A percentile compares a stretch with the other conserved stretches of the same genome.
Conservation (phyloP, 2,888 invertebrate genomes). For the Adelognathus sp. region DNA sequence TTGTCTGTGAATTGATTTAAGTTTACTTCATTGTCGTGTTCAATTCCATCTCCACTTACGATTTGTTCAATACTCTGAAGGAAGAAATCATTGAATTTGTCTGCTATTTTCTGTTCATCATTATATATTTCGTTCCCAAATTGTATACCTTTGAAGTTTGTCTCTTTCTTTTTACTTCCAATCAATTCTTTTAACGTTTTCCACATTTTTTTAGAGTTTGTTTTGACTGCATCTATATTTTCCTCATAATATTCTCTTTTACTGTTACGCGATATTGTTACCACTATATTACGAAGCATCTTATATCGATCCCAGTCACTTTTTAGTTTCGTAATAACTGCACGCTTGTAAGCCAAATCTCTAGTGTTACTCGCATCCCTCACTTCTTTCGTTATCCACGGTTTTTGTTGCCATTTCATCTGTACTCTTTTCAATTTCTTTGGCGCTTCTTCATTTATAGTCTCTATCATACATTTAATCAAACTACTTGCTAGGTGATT, state of each 20-base stretch:
- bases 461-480: not conserved
- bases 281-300: not conserved
- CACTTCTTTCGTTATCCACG: constrained; percentile 22
- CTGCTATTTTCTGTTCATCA: constrained; percentile 10
- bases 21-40: not conserved
- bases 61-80: constrained; percentile 7
- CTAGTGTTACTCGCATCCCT: not conserved
- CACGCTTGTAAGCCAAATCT: constrained; percentile 12
- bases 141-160: not conserved
- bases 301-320: constrained; percentile 10
- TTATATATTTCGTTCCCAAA: not conserved
- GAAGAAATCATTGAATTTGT: constrained; percentile 30
- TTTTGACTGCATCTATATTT: constrained; percentile 21
- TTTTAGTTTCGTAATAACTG: not conserved
- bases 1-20: not conserved
- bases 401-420: constrained; percentile 19
- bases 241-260: constrained; percentile 34
- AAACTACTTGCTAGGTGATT: not conserved
- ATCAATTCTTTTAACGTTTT: constrained; percentile 11
- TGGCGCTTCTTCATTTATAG: constrained; percentile 10
- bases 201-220: constrained; percentile 31
- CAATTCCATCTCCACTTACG: not conserved
- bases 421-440: not conserved
- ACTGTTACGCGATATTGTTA: not conserved
- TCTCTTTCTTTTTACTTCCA: constrained; percentile 19